A percentile compares a stretch with the other conserved stretches of the same genome.
phyloP scores from a whole-genome alignment of 1,140 invertebrate species.

The Mya arenaria region DNA sequence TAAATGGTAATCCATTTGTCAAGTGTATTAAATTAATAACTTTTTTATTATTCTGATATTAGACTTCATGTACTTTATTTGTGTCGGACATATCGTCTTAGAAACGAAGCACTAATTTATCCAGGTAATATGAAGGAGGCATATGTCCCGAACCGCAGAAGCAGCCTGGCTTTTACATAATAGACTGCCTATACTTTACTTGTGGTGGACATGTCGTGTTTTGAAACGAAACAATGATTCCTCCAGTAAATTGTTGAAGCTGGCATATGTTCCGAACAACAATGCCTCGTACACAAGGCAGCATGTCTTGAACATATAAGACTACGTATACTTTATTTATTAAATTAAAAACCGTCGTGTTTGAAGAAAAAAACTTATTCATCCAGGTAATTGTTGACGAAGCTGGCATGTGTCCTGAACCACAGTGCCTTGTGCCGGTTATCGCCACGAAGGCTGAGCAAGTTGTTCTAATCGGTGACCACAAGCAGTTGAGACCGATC shows the following conservation, averaged over 20 bases:
- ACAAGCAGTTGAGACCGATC: slow-evolving; percentile 72
- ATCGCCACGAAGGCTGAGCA: slow-evolving; percentile 61
- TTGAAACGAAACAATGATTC: neutral
- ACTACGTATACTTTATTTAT: neutral
- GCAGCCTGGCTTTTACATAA: too few relatives aligned
- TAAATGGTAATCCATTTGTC: neutral
- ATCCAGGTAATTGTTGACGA: slow-evolving; percentile 68
- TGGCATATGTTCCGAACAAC: neutral
- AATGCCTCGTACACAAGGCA: neutral
- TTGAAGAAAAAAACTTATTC: neutral
- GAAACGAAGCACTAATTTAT: too few relatives aligned
- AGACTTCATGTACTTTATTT: neutral
- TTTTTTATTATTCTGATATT: neutral
- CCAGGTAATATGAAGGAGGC: too few relatives aligned
- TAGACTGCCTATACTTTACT: neutral
- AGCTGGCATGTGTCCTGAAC: slow-evolving; percentile 73
- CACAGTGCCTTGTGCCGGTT: slow-evolving; percentile 71
- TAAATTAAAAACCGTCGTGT: neutral
- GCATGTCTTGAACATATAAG: neutral
- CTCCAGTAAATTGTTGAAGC: neutral
- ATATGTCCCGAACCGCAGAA: too few relatives aligned
- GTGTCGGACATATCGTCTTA: too few relatives aligned
- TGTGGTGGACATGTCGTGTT: neutral
- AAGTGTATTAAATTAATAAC: neutral
- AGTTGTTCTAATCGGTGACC: slow-evolving; percentile 75